phyloP scores from a whole-genome alignment of 2,113 vertebrate genomes.

The Phaethon lepturus region DNA sequence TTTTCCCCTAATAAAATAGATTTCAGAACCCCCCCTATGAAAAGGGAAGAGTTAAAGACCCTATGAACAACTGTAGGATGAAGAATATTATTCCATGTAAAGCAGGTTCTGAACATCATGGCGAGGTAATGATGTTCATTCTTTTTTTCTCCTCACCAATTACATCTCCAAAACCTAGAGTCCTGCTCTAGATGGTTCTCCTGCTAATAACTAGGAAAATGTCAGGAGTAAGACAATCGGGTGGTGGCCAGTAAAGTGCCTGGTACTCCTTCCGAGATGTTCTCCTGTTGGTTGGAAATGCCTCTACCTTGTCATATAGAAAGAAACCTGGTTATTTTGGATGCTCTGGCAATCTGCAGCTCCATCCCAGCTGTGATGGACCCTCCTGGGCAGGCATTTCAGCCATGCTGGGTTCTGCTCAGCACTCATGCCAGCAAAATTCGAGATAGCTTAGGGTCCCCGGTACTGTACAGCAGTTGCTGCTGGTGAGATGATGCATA shows the following conservation, averaged over 20 bases:
- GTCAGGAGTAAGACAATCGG: rapidly evolving
- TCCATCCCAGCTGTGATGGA: background rate
- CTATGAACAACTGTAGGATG: conserved; percentile 1
- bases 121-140: background rate
- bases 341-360: background rate
- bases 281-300: background rate
- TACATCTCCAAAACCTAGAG: background rate
- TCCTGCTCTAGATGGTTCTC: background rate
- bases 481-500: background rate
- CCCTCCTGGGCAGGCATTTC: background rate
- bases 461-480: rapidly evolving
- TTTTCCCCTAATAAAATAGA: conserved; percentile 69
- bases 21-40: conserved; percentile 50
- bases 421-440: background rate
- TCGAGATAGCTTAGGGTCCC: background rate
- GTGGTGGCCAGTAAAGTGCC: background rate
- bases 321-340: background rate
- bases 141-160: background rate
- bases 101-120: background rate
- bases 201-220: background rate
- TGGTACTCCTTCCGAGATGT: background rate
- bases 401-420: background rate
- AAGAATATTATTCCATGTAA: background rate
- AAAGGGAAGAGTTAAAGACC: conserved; percentile 44
- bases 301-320: background rate